A percentile compares a stretch with the other conserved stretches of the same genome.
Conservation (phyloP, 2,113 vertebrate genomes). For the Ammodytes marinus region DNA sequence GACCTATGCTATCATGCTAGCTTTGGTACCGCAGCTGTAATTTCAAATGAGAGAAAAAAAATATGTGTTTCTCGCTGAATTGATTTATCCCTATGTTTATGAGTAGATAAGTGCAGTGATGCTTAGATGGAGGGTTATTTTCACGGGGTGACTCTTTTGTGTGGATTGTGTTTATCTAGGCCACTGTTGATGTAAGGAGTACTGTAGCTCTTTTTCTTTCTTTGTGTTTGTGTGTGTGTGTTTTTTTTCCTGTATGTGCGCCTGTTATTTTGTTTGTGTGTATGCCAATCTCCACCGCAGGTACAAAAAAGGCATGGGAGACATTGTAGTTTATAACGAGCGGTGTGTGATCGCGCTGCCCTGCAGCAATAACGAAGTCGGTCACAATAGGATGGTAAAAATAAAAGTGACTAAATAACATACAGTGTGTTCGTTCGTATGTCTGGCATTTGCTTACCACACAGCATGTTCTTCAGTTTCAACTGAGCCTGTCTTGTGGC, state of each 20-base stretch:
- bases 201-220: slow-evolving; percentile 82
- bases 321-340: slow-evolving; percentile 66
- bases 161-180: slow-evolving; percentile 85
- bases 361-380: slow-evolving; percentile 52
- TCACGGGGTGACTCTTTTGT: slow-evolving; percentile 83
- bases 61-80: slow-evolving; percentile 78
- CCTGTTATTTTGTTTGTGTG: slow-evolving; percentile 50
- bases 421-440: slow-evolving; percentile 16
- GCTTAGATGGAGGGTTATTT: slow-evolving; percentile 84
- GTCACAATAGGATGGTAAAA: slow-evolving; percentile 52
- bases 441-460: slow-evolving; percentile 7
- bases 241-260: slow-evolving; percentile 60
- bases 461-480: slow-evolving; percentile 28
- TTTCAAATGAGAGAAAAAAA: slow-evolving; percentile 81
- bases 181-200: slow-evolving; percentile 82
- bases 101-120: slow-evolving; percentile 85
- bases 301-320: slow-evolving; percentile 70
- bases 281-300: slow-evolving; percentile 53
- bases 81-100: slow-evolving; percentile 86
- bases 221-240: slow-evolving; percentile 71
- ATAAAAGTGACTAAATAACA: slow-evolving; percentile 62
- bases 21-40: slow-evolving; percentile 80
- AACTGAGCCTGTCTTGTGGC: slow-evolving; percentile 16
- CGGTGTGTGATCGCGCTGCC: slow-evolving; percentile 70
- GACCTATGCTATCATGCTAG: slow-evolving; percentile 84